A percentile compares a stretch with the other conserved stretches of the same genome.
These are phyloP conservation scores for Epinotia brunnichana DNA, from an alignment of 2,888 invertebrate genomes.

Conservation along the genomic window DNA sequence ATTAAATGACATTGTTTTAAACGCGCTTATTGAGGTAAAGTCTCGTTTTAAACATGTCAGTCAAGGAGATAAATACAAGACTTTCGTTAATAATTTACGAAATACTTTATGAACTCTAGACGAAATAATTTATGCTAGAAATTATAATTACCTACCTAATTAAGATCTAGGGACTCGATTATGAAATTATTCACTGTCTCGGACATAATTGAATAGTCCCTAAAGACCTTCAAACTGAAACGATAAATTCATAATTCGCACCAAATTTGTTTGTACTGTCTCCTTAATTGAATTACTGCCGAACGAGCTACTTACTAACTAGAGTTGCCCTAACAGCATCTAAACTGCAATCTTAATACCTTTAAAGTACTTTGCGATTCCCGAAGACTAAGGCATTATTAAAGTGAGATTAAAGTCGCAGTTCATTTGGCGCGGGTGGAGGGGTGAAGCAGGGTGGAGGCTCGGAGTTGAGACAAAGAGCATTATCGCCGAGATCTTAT, in stretches of 20 bases:
- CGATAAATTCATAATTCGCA: background rate
- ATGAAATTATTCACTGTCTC: slow-evolving; percentile 11
- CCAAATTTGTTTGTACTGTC: background rate
- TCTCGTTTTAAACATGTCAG: too few relatives aligned
- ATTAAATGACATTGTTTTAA: too few relatives aligned
- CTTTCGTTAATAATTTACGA: too few relatives aligned
- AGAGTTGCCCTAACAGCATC: slow-evolving; percentile 28
- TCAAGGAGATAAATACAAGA: too few relatives aligned
- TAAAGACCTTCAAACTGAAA: slow-evolving; percentile 5
- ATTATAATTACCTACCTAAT: background rate
- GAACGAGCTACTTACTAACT: slow-evolving; percentile 13
- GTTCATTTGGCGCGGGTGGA: slow-evolving; percentile 38
- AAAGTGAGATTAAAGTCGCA: slow-evolving; percentile 44
- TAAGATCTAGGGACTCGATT: background rate
- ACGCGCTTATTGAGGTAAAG: too few relatives aligned
- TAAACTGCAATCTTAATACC: slow-evolving; percentile 42
- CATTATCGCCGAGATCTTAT: slow-evolving; percentile 42
- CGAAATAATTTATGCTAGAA: background rate
- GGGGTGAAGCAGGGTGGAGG: background rate
- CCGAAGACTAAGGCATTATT: slow-evolving; percentile 38
- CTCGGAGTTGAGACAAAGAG: slow-evolving; percentile 39
- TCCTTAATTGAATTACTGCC: slow-evolving; percentile 31
- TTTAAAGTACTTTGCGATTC: slow-evolving; percentile 38
- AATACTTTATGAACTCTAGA: too few relatives aligned
- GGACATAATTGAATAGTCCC: slow-evolving; percentile 8